Evolutionary conservation across 2,797 vertebrate genomes (phyloP).

Genomic region (Pterois miles): DNA sequence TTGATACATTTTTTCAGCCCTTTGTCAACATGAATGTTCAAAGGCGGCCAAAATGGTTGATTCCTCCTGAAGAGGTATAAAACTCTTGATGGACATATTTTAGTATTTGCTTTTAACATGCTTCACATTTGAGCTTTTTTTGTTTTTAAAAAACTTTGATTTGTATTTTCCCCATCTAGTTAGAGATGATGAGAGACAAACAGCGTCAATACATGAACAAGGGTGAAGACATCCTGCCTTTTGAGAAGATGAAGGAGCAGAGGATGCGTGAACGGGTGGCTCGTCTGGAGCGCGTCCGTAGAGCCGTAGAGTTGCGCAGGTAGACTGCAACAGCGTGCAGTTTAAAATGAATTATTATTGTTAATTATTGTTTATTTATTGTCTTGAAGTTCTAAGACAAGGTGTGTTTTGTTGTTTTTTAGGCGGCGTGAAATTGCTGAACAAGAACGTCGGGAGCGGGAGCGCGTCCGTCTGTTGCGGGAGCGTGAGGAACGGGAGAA

Average conservation of each 20-base stretch:
- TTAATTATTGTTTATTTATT: background rate
- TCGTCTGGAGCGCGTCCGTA: conserved; percentile 89
- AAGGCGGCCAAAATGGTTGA: conserved; percentile 80
- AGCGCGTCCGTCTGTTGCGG: conserved; percentile 88
- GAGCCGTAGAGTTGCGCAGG: conserved; percentile 94
- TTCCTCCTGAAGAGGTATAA: conserved; percentile 83
- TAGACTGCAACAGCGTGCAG: conserved; percentile 49
- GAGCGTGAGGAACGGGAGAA: conserved; percentile 93
- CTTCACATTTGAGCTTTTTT: background rate
- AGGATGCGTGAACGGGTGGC: conserved; percentile 91
- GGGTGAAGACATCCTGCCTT: conserved; percentile 91
- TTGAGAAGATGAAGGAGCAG: conserved; percentile 98
- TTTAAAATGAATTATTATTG: background rate
- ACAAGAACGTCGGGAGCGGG: conserved; percentile 89
- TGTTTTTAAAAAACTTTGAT: background rate
- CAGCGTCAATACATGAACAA: conserved; percentile 86
- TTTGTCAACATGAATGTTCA: conserved; percentile 75
- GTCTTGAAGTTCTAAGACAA: background rate
- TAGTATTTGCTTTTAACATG: background rate
- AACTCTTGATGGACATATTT: background rate
- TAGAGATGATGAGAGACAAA: conserved; percentile 88
- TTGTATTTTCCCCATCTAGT: conserved; percentile 64
- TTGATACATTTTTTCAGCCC: conserved; percentile 60
- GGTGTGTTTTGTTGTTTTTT: background rate
- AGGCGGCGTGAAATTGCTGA: conserved; percentile 95